Conservation (phyloP, 2,113 vertebrate genomes). For the Phalacrocorax carbo region DNA sequence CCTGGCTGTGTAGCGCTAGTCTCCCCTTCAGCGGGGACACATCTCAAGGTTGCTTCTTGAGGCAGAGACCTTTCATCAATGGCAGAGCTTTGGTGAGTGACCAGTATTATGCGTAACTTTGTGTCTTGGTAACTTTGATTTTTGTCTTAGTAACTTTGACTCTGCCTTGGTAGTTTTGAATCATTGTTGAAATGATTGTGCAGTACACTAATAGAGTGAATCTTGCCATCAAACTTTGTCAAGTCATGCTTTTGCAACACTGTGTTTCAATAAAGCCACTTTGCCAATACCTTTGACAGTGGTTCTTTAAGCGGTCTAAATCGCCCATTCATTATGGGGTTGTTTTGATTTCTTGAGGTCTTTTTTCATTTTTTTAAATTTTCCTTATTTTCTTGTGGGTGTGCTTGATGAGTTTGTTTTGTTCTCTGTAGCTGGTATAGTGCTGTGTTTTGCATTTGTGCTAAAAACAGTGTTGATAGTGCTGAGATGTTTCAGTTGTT, state of each 20-base stretch:
- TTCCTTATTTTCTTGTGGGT: background rate
- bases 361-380: background rate
- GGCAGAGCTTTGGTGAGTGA: background rate
- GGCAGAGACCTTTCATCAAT: background rate
- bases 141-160: too few relatives aligned
- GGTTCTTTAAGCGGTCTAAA: background rate
- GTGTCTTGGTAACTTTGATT: too few relatives aligned
- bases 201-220: too few relatives aligned
- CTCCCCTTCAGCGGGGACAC: background rate
- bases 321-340: background rate
- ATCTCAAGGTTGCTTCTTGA: background rate
- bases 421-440: too few relatives aligned
- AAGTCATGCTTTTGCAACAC: background rate
- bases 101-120: fast-evolving
- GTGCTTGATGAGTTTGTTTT: too few relatives aligned
- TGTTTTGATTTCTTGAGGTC: background rate
- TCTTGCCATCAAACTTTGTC: too few relatives aligned
- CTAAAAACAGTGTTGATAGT: too few relatives aligned
- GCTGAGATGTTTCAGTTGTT: too few relatives aligned
- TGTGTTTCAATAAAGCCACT: background rate
- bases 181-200: too few relatives aligned
- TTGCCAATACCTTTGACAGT: too few relatives aligned
- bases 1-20: background rate
- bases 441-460: too few relatives aligned
- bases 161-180: too few relatives aligned